Conservation (phyloP, 2,888 invertebrate species). For the Habrosyne pyritoides region DNA sequence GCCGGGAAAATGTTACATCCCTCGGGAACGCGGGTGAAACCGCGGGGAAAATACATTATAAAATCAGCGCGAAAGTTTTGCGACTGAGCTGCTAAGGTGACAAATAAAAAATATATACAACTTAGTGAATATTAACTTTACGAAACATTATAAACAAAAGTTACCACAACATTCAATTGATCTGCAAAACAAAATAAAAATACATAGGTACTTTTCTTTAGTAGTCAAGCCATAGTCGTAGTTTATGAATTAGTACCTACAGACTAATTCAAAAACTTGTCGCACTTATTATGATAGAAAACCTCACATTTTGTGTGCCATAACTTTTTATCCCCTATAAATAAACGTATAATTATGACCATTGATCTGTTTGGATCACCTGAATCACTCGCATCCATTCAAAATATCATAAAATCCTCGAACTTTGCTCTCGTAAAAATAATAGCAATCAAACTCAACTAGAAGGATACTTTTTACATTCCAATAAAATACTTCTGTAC, state of each 20-base stretch:
- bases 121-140: neutral
- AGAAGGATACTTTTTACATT: slow-evolving; percentile 40
- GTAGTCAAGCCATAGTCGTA: no score
- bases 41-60: no score
- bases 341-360: slow-evolving; percentile 10
- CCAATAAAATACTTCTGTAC: slow-evolving; percentile 49
- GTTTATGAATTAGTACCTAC: no score
- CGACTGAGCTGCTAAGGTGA: no score
- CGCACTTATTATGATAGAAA: neutral
- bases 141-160: neutral
- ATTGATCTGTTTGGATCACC: slow-evolving; percentile 26
- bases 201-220: no score
- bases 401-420: slow-evolving; percentile 41
- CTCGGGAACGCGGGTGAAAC: no score
- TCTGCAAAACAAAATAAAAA: neutral
- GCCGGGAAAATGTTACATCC: no score
- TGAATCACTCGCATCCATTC: slow-evolving; percentile 38
- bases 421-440: slow-evolving; percentile 39
- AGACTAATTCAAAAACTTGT: no score
- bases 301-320: neutral
- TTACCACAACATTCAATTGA: neutral
- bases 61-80: no score
- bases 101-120: neutral
- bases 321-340: neutral
- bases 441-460: slow-evolving; percentile 49